Evolutionary conservation across 2,888 invertebrate species (phyloP).

Genomic region (Ceraclea dissimilis): DNA sequence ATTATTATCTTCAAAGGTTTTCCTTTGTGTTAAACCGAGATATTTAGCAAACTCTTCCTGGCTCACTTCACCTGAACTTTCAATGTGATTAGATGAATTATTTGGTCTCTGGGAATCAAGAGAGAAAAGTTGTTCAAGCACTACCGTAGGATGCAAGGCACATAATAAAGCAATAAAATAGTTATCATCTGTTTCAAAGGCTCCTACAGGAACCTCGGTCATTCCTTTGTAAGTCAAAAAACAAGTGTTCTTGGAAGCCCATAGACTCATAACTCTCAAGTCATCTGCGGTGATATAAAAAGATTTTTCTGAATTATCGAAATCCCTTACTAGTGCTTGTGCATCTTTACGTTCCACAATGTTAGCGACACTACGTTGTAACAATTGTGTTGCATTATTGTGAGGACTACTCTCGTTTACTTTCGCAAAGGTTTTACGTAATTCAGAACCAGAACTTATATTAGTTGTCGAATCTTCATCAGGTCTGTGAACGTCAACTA

Average conservation of each 20-base stretch:
- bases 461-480: not conserved
- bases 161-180: slow-evolving; percentile 13
- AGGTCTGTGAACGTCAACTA: not conserved
- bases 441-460: not conserved
- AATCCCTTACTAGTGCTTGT: not conserved
- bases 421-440: not conserved
- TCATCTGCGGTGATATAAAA: slow-evolving; percentile 9
- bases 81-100: not conserved
- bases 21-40: slow-evolving; percentile 14
- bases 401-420: not conserved
- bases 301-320: not conserved
- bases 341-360: not conserved
- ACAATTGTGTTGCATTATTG: not conserved
- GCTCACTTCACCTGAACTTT: slow-evolving; percentile 11
- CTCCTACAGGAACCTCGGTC: slow-evolving; percentile 12
- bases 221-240: slow-evolving; percentile 18
- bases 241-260: slow-evolving; percentile 13
- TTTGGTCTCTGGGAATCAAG: slow-evolving; percentile 1
- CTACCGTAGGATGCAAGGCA: slow-evolving; percentile 14
- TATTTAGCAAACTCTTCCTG: slow-evolving; percentile 19
- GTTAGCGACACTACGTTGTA: not conserved
- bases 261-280: slow-evolving; percentile 9
- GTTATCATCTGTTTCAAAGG: slow-evolving; percentile 14
- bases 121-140: slow-evolving; percentile 9
- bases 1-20: not conserved